Percentiles rank a stretch among this genome's conserved stretches.
phyloP scores from a whole-genome alignment of 2,113 vertebrate species.

The Entelurus aequoreus region DNA sequence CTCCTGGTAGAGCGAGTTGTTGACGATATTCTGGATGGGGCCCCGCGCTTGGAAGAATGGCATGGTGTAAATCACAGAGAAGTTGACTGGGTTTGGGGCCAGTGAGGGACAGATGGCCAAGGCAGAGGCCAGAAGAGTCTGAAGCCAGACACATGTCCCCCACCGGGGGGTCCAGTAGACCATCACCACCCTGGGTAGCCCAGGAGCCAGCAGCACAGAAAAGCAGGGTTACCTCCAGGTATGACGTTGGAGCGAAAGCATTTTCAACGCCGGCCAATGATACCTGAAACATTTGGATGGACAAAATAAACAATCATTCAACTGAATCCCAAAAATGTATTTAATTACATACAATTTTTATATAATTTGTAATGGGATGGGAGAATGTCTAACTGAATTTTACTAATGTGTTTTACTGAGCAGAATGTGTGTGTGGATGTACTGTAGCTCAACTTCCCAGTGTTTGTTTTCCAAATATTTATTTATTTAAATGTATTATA shows the following conservation, averaged over 20 bases:
- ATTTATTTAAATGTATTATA: no score
- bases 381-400: no score
- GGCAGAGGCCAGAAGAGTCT: slow-evolving; percentile 54
- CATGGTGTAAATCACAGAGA: slow-evolving; percentile 75
- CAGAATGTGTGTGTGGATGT: no score
- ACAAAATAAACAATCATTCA: not conserved
- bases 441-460: no score
- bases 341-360: no score
- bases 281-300: slow-evolving; percentile 25
- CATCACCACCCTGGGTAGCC: slow-evolving; percentile 60
- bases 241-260: slow-evolving; percentile 41
- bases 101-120: slow-evolving; percentile 68
- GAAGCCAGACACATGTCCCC: slow-evolving; percentile 66
- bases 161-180: slow-evolving; percentile 56
- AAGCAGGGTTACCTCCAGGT: slow-evolving; percentile 59
- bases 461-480: no score
- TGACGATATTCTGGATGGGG: slow-evolving; percentile 80
- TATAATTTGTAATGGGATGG: no score
- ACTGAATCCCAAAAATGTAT: no score
- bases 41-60: slow-evolving; percentile 70
- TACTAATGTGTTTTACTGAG: no score
- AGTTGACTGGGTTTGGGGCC: slow-evolving; percentile 71
- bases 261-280: slow-evolving; percentile 37
- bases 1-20: slow-evolving; percentile 67
- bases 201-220: slow-evolving; percentile 22